Base-by-base conservation (phyloP, 2,888 invertebrate species). In the Formica aserva region DNA sequence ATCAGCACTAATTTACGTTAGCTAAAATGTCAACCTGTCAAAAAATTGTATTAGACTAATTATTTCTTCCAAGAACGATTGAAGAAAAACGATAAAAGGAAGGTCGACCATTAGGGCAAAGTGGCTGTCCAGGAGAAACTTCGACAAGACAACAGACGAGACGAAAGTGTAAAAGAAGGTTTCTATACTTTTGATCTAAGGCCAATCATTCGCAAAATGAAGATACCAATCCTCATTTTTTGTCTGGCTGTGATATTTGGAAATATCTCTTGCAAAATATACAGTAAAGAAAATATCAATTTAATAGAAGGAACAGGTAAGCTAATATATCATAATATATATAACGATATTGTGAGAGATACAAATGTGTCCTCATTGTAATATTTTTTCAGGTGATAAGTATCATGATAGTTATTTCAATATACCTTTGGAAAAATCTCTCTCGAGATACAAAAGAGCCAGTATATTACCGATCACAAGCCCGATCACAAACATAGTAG, bases 21-120 rank as follows among this genome's bases (percentile, higher is more conserved):
- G 35, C 26, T 60, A 48, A 4, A 13, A 60, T 62, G 71, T 80
- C 60, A 71, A 11, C 6, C n/a, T 78, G 78, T 69, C 78, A 78
- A 48, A 69, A 80, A 8, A 48, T 35, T 48, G 35, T 26, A 67
- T 35, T 15, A 18, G 9, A 29, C 11, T 48, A 71, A 80, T 80
- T 80, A 80, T 35, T 78, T 71, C 8, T 35, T 6, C 6, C 5
- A 18, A 78, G 15, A 45, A 71, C 9, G 22, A 32, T 11, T 15
- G 18, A 35, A 48, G 18, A 0, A 15, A 15, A 18, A 55, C 32
- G 1, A 71, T 80, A 80, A 69, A 62, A 80, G 62, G 45, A n/a
- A 60, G 6, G 2, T 32, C 15, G 9, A 6, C 5, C 26, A 48
- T 22, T 9, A 29, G 26, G 6, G 13, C 18, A 48, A 69, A 35